Base-by-base conservation (phyloP, 2,797 vertebrate species). In the Sebastes matsubarae region DNA sequence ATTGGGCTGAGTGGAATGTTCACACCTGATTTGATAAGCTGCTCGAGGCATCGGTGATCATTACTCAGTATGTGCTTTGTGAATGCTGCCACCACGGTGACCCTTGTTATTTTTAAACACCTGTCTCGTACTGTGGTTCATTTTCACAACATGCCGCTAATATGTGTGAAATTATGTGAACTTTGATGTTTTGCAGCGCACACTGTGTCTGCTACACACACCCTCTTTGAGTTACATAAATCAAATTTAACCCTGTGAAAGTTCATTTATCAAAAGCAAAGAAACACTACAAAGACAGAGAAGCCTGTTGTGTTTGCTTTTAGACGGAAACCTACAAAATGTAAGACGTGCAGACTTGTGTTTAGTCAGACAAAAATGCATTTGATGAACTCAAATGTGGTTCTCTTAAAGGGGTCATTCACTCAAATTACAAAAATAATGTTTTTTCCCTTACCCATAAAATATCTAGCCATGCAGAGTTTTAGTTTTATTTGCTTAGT, bases 1-100 rank as follows among this genome's bases (percentile, higher is more conserved):
- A 82, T 82, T 85, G 42, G 69, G 14, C 72, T 16, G 10, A 67
- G 77, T 78, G 71, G 46, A 78, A 80, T 88, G 80, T 72, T 76
- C 69, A 75, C 79, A 80, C 71, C 68, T 82, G 72, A 67, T 80
- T 50, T 80, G 58, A 85, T 72, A 50, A 77, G 25, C 54, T 71
- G 67, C 66, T 55, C 12, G 68, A 84, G 52, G 57, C 79, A 65
- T 24, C 65, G 18, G 66, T 71, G 71, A 67, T 68, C 80, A 22
- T 70, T 75, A 55, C 64, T 58, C 52, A 25, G 65, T 60, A 55
- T 60, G 12, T 80, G 25, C 66, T 69, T 81, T 75, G 54, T 85
- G 70, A 70, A 68, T 68, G 63, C 72, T 59, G 65, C 46, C 38
- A 76, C 58, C 34, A 20, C 64, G 6, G 57, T 68, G 12, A 81